Evolutionary conservation across 2,113 vertebrate species (phyloP), one percentile per base, ranked within the genome.

Genomic region (Copsychus sechellarum): DNA sequence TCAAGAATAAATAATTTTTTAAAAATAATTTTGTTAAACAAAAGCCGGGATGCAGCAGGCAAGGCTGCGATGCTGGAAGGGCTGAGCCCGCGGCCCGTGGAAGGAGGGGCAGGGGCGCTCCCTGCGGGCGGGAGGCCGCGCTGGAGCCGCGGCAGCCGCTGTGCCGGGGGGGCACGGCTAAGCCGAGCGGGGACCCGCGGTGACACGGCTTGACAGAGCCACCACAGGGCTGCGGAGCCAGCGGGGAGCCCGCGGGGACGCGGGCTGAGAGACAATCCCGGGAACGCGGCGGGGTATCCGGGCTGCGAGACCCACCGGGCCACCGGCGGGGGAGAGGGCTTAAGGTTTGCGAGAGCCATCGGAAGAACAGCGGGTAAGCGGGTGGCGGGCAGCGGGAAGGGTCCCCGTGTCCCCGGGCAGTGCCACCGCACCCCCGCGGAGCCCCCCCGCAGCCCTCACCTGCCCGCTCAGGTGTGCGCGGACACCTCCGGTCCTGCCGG

Each of bases 61-160:
- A 51, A 24, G 65, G 1, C 12, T 38, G 6, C 14, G 18, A 10
- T 2, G 51, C 61, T 26, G 36, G 19, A 3, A 7, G 31, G 26
- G 31, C 26, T 26, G 40, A 36, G 16, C 22, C 31, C 5, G 7
- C 42, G 6, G 26, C 38, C 11, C 9, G 1, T 13, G 3, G 0
- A 1, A 33, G 33, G 48, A 50, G 36, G 36, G 36, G 36, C 36
- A 36, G 36, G 36, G 36, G 36, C 79, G 42, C 60, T 29, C 33
- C 8, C 48, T 31, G 60, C 36, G 2, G 76, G 60, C 58, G 23
- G 76, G 76, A 90, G 76, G 81, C 26, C 8, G 47, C 76, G 16
- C 64, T 29, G 90, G n/a, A 25, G 13, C 76, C 65, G 2, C 21
- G 48, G 64, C 58, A 45, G 6, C 74, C 43, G 43, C 43, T 11